phyloP scores from a whole-genome alignment of 2,113 vertebrate genomes.

The Atlantisia rogersi region DNA sequence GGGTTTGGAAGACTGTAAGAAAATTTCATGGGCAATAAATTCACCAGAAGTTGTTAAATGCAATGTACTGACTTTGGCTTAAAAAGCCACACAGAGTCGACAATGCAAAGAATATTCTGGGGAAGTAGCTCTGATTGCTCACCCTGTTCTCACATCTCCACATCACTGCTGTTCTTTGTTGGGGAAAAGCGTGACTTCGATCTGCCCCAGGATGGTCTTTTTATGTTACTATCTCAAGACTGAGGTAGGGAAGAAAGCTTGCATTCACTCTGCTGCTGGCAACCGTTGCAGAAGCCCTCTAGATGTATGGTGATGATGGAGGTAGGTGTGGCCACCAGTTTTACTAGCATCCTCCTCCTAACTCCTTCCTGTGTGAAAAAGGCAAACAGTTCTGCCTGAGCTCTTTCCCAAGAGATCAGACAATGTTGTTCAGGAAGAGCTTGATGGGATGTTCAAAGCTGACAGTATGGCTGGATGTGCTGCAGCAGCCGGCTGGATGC shows the following conservation, averaged over 20 bases:
- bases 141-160: background rate
- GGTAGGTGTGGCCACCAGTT: background rate
- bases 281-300: background rate
- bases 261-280: background rate
- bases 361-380: background rate
- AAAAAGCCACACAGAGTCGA: background rate
- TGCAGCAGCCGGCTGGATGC: background rate
- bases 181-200: background rate
- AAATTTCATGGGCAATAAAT: background rate
- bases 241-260: background rate
- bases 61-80: background rate
- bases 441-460: background rate
- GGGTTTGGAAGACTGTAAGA: background rate
- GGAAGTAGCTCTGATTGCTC: background rate
- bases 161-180: background rate
- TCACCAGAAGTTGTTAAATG: background rate
- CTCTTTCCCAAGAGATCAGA: background rate
- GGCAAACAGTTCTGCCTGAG: background rate
- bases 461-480: background rate
- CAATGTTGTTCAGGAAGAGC: fast-evolving
- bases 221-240: background rate
- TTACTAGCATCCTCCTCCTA: background rate
- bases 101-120: background rate
- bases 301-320: background rate
- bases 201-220: background rate